Base-by-base conservation (phyloP, 2,113 vertebrate genomes). In the Lepus europaeus region DNA sequence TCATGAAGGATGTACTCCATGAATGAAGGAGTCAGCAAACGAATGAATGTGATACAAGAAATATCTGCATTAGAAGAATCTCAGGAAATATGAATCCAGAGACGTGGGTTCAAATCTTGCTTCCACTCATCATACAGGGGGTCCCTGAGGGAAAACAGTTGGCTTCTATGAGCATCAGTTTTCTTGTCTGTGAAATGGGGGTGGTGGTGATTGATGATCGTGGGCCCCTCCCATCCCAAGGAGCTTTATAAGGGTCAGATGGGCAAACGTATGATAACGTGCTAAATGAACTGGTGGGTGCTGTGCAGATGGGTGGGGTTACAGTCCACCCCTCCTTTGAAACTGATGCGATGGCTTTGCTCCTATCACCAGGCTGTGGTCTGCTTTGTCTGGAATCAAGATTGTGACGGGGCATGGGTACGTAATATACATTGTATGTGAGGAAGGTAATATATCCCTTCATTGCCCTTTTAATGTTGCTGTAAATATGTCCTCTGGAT, bases 361-460 rank as follows among this genome's bases (percentile, higher is more conserved):
- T 63, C 56, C 73, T 3, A 5, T 13, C 27, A 14, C n/a, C 1
- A 0, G 4, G 31, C 76, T 0, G 1, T 3, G 0, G 33, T 72
- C 66, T 19, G 23, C 25, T 74, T 51, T 68, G 59, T 31, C 87
- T 68, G 77, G n/a, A 69, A 29, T 51, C 90, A 73, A 88, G 36
- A 49, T 76, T 49, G 72, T 79, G 92, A 79, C 0, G 2, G 94
- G 61, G 51, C 51, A 36, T 25, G 64, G 80, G 51, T 1, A 2
- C 53, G 27, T 80, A 86, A 93, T 45, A 31, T 76, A 73, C 56
- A 31, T 12, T 22, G 20, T 56, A 31, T 36, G 14, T 76, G 77
- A 78, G 53, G 86, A 64, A 95, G 89, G 89, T 92, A 89, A 97
- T 78, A 79, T 64, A 91, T 92, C 96, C 95, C 25, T 94, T 95